Conservation (phyloP, 2,113 vertebrate genomes). For the Malaclemys terrapin region DNA sequence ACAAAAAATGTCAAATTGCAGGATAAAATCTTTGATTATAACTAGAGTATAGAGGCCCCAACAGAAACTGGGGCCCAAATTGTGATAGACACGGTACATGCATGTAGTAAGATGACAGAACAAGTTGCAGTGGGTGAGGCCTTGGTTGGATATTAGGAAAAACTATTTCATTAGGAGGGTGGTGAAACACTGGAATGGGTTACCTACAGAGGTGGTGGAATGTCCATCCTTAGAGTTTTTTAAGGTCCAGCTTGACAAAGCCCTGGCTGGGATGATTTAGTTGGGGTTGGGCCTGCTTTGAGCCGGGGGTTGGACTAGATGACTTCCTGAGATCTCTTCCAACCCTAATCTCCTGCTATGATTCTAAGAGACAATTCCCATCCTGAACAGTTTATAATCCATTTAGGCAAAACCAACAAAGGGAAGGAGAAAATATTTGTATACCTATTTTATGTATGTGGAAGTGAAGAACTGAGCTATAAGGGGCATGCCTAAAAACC, state of each 20-base stretch:
- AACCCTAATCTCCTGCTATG: too few relatives aligned
- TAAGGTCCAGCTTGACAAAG: too few relatives aligned
- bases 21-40: background rate
- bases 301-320: rapidly evolving
- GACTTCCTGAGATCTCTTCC: background rate
- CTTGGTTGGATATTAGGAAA: too few relatives aligned
- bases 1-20: background rate
- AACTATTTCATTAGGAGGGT: too few relatives aligned
- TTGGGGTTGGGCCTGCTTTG: too few relatives aligned
- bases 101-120: background rate
- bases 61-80: rapidly evolving
- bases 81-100: rapidly evolving
- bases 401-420: background rate
- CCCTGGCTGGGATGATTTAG: too few relatives aligned
- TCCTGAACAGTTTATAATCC: background rate
- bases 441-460: background rate
- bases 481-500: background rate
- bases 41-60: background rate
- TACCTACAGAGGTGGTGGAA: too few relatives aligned
- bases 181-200: too few relatives aligned
- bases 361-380: background rate
- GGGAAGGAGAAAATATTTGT: background rate
- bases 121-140: too few relatives aligned
- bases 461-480: background rate
- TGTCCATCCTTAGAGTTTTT: too few relatives aligned